Evolutionary conservation across 2,888 invertebrate species (phyloP).

Genomic region (Chironomus riparius): DNA sequence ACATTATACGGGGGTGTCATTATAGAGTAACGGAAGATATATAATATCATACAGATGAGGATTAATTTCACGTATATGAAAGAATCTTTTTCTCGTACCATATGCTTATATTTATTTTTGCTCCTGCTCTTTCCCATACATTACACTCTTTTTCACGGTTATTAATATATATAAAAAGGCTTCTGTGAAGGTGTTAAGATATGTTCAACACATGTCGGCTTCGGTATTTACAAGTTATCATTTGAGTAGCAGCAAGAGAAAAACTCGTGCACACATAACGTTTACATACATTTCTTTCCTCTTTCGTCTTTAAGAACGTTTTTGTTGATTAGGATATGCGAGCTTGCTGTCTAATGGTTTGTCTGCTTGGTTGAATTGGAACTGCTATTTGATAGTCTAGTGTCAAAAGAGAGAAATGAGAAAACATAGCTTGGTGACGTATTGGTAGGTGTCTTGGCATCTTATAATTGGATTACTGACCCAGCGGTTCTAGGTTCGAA

Average conservation of each 20-base stretch:
- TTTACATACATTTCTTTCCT: too few species aligned
- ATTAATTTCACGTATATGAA: not conserved
- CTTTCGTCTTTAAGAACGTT: too few species aligned
- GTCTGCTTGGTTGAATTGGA: too few species aligned
- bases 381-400: too few species aligned
- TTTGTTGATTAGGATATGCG: too few species aligned
- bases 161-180: not conserved
- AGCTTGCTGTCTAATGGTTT: too few species aligned
- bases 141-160: not conserved
- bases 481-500: too few species aligned
- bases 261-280: not conserved
- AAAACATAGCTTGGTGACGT: too few species aligned
- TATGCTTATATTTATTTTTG: not conserved
- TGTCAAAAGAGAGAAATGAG: too few species aligned
- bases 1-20: not conserved
- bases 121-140: not conserved
- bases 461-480: too few species aligned
- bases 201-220: slow-evolving; percentile 1
- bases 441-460: too few species aligned
- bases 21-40: not conserved
- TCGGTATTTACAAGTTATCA: not conserved
- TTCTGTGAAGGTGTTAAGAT: slow-evolving; percentile 5
- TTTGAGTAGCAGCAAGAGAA: not conserved
- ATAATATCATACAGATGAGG: not conserved
- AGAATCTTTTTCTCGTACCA: too few species aligned